Conservation (phyloP, 1,140 invertebrate species). For the Megalonaias nervosa region DNA sequence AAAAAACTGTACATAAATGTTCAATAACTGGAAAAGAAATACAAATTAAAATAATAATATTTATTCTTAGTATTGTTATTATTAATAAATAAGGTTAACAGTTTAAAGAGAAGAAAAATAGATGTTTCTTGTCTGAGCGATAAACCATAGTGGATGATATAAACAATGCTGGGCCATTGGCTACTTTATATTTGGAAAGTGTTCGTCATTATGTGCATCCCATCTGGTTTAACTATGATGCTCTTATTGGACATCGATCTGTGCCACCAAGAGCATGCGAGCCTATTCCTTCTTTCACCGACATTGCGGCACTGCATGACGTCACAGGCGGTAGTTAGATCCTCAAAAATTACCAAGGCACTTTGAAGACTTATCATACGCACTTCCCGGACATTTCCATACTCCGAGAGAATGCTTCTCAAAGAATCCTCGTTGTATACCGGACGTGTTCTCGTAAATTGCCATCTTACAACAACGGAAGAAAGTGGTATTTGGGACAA, state of each 20-base stretch:
- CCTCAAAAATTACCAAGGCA: constrained; percentile 21
- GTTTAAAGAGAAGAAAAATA: no score
- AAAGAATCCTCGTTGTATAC: constrained; percentile 4
- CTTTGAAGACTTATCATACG: constrained; percentile 8
- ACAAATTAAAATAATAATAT: no score
- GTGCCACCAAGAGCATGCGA: constrained; percentile 26
- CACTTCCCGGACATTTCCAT: constrained; percentile 10
- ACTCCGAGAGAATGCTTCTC: not conserved
- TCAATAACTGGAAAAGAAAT: no score
- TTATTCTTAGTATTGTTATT: no score
- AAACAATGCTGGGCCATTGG: no score
- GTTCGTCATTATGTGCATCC: constrained; percentile 15
- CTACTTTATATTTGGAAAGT: not conserved
- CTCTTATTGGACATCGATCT: constrained; percentile 27
- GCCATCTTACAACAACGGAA: constrained; percentile 18
- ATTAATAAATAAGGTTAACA: no score
- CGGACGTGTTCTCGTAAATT: constrained; percentile 6
- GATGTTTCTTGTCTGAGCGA: no score
- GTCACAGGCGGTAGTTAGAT: constrained; percentile 16
- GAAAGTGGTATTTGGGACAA: constrained; percentile 11
- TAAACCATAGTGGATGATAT: no score
- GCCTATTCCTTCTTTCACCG: constrained; percentile 11
- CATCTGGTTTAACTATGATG: constrained; percentile 3
- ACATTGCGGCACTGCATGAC: constrained; percentile 12
- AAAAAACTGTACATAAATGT: no score